Conservation (phyloP, 2,888 invertebrate species). For the Nomada hirtipes region DNA sequence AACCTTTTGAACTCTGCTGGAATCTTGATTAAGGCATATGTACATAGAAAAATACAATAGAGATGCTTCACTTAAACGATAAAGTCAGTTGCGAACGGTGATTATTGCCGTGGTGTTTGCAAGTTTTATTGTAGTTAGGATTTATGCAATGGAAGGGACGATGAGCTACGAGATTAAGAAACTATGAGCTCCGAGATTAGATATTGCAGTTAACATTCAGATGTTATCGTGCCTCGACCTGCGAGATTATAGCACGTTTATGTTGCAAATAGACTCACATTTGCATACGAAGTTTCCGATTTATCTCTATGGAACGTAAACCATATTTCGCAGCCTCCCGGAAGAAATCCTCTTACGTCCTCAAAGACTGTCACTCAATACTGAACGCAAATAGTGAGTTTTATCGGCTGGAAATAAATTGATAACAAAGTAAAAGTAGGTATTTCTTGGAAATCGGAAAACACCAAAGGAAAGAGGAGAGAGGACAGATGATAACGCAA, state of each 20-base stretch:
- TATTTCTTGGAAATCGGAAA: too few species aligned
- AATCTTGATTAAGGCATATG: neutral
- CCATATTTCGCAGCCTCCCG: constrained; percentile 6
- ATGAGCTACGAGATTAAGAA: constrained; percentile 64
- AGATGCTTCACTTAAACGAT: neutral
- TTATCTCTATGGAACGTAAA: constrained; percentile 34
- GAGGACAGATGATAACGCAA: too few species aligned
- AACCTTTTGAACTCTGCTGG: neutral
- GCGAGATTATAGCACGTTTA: constrained; percentile 51
- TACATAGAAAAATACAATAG: neutral
- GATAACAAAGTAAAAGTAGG: too few species aligned
- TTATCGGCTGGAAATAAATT: too few species aligned
- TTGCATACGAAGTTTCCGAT: constrained; percentile 38
- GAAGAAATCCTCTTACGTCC: constrained; percentile 29
- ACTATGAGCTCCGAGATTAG: constrained; percentile 66
- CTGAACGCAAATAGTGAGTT: too few species aligned
- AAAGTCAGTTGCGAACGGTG: constrained; percentile 4
- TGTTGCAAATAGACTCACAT: constrained; percentile 46
- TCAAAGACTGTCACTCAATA: too few species aligned
- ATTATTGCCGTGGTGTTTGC: constrained; percentile 25
- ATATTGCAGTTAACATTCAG: constrained; percentile 60
- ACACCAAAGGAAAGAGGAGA: too few species aligned
- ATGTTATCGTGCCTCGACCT: constrained; percentile 32
- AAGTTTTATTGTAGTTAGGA: constrained; percentile 66
- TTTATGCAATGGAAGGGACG: constrained; percentile 25